Evolutionary conservation across 2,888 invertebrate genomes (phyloP), one percentile per base, ranked within the genome.

Genomic region (Halictus quadricinctus): DNA sequence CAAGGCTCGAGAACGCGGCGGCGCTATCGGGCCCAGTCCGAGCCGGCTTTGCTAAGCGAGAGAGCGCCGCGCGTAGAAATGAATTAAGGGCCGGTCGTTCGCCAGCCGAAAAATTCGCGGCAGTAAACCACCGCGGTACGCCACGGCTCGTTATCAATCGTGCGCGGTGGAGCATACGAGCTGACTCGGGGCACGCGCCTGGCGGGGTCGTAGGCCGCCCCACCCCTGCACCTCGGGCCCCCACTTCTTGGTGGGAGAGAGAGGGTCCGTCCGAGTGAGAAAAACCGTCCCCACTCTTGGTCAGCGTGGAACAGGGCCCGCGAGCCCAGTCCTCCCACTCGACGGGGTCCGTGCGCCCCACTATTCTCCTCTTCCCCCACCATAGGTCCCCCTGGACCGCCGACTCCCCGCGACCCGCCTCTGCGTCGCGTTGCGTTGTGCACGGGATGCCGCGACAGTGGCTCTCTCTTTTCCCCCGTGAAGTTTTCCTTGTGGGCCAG

Each of bases 151-250:
- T 90, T 91, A 90, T 91, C 90, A 90, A 89, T 88, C 88, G 90
- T 88, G 87, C 89, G 86, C 83, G 89, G 90, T 89, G 79, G 89
- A 89, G 82, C 81, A 76, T 84, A 88, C 87, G 87, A 90, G 90
- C 89, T 92, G 93, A 93, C 93, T 93, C 88, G 91, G 88, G 93
- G 93, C 93, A 93, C 93, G 93, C 93, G 93, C 93, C 93, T 88
- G 80, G 79, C 90, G 90, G 92, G 91, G 89, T 92, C 88, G 91
- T 88, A 89, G 88, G 89, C 88, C 87, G 90, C 88, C 87, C 86
- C 87, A 87, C 88, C 90, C 89, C 89, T 89, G 79, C 88, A 78
- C 85, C 84, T 76, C 82, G 73, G 58, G 54, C 83, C 81, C 79
- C 79, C 83, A 72, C 76, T 74, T 72, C 79, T 25, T 69, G 69